Evolutionary conservation across 2,888 invertebrate genomes (phyloP).

Genomic region (Andrena haemorrhoa): DNA sequence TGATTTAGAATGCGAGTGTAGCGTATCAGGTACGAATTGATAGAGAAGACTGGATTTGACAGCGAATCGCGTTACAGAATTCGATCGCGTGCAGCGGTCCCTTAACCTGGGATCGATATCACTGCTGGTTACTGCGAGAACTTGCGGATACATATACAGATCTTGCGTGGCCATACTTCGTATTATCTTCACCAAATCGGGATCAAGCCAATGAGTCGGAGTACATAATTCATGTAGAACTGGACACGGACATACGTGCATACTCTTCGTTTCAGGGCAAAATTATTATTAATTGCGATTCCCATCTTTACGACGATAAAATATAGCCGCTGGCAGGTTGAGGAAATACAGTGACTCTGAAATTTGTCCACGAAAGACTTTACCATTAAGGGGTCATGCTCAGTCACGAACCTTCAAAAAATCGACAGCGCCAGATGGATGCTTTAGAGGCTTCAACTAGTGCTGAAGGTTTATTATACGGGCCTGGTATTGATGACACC

Average conservation of each 20-base stretch:
- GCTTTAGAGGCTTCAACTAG: too few species aligned
- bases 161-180: constrained; percentile 69
- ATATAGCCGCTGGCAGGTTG: background rate
- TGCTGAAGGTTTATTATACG: too few species aligned
- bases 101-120: constrained; percentile 81
- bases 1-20: constrained; percentile 47
- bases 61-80: constrained; percentile 75
- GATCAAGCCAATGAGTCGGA: constrained; percentile 61
- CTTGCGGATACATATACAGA: constrained; percentile 75
- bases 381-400: too few species aligned
- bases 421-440: too few species aligned
- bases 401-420: too few species aligned
- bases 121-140: constrained; percentile 76
- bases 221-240: constrained; percentile 36
- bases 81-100: constrained; percentile 81
- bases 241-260: background rate
- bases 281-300: constrained; percentile 39
- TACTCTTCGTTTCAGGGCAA: background rate
- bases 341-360: background rate
- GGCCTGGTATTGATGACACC: too few species aligned
- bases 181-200: constrained; percentile 71
- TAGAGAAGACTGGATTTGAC: constrained; percentile 68
- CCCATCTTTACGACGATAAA: constrained; percentile 12
- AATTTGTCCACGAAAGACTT: background rate
- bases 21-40: constrained; percentile 58